These are phyloP conservation scores for Oreotrochilus melanogaster DNA, from an alignment of 2,113 vertebrate genomes.

Conservation along the genomic window DNA sequence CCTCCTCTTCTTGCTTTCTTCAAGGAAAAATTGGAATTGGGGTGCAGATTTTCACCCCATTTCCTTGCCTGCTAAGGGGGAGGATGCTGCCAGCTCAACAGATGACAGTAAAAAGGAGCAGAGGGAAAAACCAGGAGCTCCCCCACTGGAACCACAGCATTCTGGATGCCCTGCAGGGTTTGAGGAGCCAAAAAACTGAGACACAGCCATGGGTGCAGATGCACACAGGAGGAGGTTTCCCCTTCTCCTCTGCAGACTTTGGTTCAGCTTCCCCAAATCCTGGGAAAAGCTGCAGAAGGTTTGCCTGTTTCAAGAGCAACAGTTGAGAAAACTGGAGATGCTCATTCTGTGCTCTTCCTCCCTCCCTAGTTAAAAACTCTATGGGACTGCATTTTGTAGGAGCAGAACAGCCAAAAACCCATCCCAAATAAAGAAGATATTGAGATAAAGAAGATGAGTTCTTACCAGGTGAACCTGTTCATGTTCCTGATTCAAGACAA, in stretches of 20 bases:
- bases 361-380: too few relatives aligned
- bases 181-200: not conserved
- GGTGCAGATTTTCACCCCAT: not conserved
- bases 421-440: not conserved
- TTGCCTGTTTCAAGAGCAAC: not conserved
- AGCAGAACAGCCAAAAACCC: not conserved
- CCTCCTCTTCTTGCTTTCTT: not conserved
- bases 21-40: not conserved
- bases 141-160: not conserved
- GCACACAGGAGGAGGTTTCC: not conserved
- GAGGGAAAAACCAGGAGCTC: not conserved
- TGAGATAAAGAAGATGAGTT: not conserved
- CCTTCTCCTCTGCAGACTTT: not conserved
- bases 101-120: not conserved
- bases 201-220: too few relatives aligned
- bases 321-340: not conserved
- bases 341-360: not conserved
- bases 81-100: not conserved
- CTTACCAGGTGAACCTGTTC: not conserved
- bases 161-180: not conserved
- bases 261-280: not conserved
- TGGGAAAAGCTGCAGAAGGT: not conserved
- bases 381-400: not conserved
- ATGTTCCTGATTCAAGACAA: not conserved
- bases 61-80: not conserved